These are phyloP conservation scores for Drosophila imparisetae DNA, from an alignment of 2,888 invertebrate species.

Conservation along the genomic window DNA sequence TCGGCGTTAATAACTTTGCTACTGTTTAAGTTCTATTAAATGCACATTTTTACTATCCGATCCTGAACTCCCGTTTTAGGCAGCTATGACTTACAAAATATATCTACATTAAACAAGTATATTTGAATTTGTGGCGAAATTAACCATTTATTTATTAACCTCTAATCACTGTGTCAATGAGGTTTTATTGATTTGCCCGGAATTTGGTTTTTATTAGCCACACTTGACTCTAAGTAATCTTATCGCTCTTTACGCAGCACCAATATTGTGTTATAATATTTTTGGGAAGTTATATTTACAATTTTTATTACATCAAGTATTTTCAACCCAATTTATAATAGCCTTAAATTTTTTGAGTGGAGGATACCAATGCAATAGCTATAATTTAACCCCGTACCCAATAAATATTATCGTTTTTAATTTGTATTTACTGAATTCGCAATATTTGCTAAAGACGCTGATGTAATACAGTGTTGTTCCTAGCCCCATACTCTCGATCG, in stretches of 20 bases:
- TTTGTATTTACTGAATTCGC: neutral
- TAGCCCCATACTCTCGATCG: neutral
- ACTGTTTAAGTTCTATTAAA: slow-evolving; percentile 36
- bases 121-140: slow-evolving; percentile 24
- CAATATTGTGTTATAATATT: slow-evolving; percentile 25
- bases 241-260: slow-evolving; percentile 32
- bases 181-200: slow-evolving; percentile 13
- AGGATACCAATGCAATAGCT: neutral
- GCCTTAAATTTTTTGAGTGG: neutral
- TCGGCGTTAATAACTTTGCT: slow-evolving; percentile 34
- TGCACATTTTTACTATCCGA: neutral
- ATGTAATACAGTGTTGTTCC: neutral
- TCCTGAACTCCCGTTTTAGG: neutral
- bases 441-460: too few species aligned
- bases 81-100: neutral
- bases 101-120: neutral
- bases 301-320: slow-evolving; percentile 20
- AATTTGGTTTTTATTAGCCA: slow-evolving; percentile 34
- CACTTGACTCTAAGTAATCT: slow-evolving; percentile 47
- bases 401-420: neutral
- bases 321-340: too few species aligned
- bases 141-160: neutral
- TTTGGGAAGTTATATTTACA: slow-evolving; percentile 8
- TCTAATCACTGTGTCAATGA: slow-evolving; percentile 1
- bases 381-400: slow-evolving; percentile 6